Evolutionary conservation across 2,888 invertebrate species (phyloP).

Genomic region (Netelia virgata): DNA sequence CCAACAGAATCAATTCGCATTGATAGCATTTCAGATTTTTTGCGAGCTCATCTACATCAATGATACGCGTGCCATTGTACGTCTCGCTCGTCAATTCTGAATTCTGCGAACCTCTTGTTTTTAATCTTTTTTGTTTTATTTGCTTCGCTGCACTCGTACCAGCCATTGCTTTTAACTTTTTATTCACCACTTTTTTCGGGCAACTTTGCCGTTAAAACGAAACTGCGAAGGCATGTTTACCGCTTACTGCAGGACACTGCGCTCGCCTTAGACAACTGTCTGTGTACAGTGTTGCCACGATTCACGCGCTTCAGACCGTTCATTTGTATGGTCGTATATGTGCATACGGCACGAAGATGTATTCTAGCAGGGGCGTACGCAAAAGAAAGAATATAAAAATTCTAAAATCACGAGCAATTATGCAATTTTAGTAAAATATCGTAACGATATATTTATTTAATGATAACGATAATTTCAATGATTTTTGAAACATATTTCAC

Average conservation of each 20-base stretch:
- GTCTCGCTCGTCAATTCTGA: too few species aligned
- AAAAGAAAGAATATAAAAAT: conserved; percentile 20
- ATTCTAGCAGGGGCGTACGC: conserved; percentile 24
- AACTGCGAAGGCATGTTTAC: conserved; percentile 4
- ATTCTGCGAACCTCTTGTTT: too few species aligned
- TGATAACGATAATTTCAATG: conserved; percentile 21
- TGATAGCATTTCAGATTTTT: conserved; percentile 15
- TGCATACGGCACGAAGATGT: conserved; percentile 13
- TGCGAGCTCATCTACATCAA: too few species aligned
- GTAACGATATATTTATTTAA: conserved; percentile 27
- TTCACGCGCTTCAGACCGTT: conserved; percentile 9
- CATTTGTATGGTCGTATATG: conserved; percentile 20
- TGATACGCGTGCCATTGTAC: too few species aligned
- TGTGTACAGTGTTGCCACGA: conserved; percentile 22
- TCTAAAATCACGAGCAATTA: conserved; percentile 19
- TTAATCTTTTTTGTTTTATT: too few species aligned
- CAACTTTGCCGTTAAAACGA: not conserved
- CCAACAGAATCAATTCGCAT: too few species aligned
- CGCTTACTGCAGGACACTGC: conserved; percentile 2
- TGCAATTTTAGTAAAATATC: conserved; percentile 27
- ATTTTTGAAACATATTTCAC: not conserved
- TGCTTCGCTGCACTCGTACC: too few species aligned
- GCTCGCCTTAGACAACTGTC: conserved; percentile 6
- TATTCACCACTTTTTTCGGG: not conserved
- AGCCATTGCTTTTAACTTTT: too few species aligned